Evolutionary conservation across 2,797 vertebrate genomes (phyloP), one percentile per base, ranked within the genome.

Genomic region (Neomorphus geoffroyi): DNA sequence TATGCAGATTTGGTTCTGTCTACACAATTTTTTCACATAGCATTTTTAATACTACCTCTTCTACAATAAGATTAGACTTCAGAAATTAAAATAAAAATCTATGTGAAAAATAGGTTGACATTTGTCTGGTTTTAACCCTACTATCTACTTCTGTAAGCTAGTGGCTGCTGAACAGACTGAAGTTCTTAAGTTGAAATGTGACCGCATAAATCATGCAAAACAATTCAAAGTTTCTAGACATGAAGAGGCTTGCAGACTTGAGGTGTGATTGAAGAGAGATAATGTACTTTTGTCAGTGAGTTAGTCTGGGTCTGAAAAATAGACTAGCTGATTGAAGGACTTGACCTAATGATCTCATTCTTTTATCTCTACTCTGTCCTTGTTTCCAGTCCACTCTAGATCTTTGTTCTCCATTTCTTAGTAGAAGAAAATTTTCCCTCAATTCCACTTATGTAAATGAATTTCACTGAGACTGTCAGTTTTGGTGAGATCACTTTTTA

Each of bases 1-100:
- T 97, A 97, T 97, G 95, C 84, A 96, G 96, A 96, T 97, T 96
- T 97, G 46, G 65, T 90, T 93, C 94, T 62, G 90, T 88, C 96
- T 96, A 92, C 65, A 61, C 62, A 41, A 48, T 85, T 94, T 94
- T 93, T 96, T 93, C 80, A 80, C 50, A 64, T 54, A 90, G 7
- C 56, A 48, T 86, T 80, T 87, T 94, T 93, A 61, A 41, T 92
- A 80, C 70, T 56, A 93, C 28, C 24, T 88, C 54, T 94, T 54
- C 78, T 78, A 88, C 67, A 96, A 88, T 90, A 72, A 92, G 87
- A 95, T 89, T 82, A 88, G 24, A 32, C 62, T 88, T 88, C 33
- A 95, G 50, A 88, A 93, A 86, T 80, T 93, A 66, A 57, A 86
- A 86, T 81, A 88, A 90, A 90, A 92, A 83, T 41, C 54, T 88